Percentiles rank a stretch among this genome's conserved stretches.
These are phyloP conservation scores for Drosophila pandora DNA, from an alignment of 1,140 invertebrate genomes.

Conservation along the genomic window DNA sequence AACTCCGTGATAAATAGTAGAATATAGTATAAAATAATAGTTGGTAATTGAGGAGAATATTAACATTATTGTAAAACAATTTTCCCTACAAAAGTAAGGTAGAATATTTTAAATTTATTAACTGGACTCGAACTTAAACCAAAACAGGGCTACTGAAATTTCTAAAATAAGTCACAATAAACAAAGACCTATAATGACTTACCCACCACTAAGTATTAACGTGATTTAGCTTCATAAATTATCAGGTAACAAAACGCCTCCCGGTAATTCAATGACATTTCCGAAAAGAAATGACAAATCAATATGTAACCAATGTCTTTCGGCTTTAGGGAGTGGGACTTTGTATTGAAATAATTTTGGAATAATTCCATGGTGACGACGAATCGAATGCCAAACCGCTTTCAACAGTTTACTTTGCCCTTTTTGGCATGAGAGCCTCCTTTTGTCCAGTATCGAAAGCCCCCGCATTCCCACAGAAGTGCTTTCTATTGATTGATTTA, in stretches of 20 bases:
- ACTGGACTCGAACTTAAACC: no score
- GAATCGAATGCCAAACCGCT: slow-evolving; percentile 6
- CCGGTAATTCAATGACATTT: slow-evolving; percentile 5
- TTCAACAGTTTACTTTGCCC: not conserved
- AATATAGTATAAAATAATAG: no score
- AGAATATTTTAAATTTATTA: no score
- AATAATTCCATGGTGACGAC: slow-evolving; percentile 31
- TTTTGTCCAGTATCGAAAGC: not conserved
- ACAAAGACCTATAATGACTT: no score
- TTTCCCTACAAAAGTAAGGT: no score
- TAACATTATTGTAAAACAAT: no score
- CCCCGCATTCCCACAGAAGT: slow-evolving; percentile 53
- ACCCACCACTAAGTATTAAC: not conserved
- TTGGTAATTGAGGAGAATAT: no score
- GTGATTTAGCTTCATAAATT: not conserved
- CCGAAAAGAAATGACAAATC: slow-evolving; percentile 15
- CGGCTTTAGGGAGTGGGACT: not conserved
- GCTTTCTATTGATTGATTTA: slow-evolving; percentile 69
- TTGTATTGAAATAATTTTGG: slow-evolving; percentile 1
- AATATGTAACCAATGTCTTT: slow-evolving; percentile 4
- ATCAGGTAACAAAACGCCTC: not conserved
- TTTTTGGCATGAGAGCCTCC: not conserved
- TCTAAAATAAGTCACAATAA: no score
- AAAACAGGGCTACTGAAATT: no score
- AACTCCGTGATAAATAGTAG: no score